Conservation (phyloP, 2,888 invertebrate species). For the Apodemia hepburni region DNA sequence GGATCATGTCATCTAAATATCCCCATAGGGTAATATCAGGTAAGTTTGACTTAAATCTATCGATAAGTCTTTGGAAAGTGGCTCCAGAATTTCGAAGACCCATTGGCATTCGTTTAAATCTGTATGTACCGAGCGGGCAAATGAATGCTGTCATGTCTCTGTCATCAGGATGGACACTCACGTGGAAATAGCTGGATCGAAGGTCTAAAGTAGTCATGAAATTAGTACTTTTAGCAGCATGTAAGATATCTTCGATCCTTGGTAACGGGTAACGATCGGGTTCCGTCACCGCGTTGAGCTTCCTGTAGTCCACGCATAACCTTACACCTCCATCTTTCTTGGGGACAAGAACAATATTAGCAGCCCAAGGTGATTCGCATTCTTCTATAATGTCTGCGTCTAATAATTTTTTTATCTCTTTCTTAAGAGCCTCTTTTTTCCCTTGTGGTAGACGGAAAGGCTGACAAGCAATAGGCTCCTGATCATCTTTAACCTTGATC, state of each 20-base stretch:
- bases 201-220: slow-evolving; percentile 36
- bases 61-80: slow-evolving; percentile 35
- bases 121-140: slow-evolving; percentile 28
- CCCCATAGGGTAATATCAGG: slow-evolving; percentile 20
- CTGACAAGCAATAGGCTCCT: slow-evolving; percentile 41
- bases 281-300: slow-evolving; percentile 37
- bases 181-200: slow-evolving; percentile 34
- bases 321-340: slow-evolving; percentile 36
- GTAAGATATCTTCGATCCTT: slow-evolving; percentile 31
- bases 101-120: slow-evolving; percentile 34
- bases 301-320: slow-evolving; percentile 39
- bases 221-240: slow-evolving; percentile 27
- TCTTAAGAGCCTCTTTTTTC: background rate
- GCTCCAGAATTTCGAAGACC: slow-evolving; percentile 32
- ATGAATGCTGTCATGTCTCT: slow-evolving; percentile 32
- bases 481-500: slow-evolving; percentile 36
- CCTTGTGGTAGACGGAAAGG: slow-evolving; percentile 41
- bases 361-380: slow-evolving; percentile 38
- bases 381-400: slow-evolving; percentile 34
- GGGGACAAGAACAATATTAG: slow-evolving; percentile 34
- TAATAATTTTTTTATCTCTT: slow-evolving; percentile 38
- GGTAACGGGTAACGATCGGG: slow-evolving; percentile 37
- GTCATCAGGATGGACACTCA: slow-evolving; percentile 26
- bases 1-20: slow-evolving; percentile 37
- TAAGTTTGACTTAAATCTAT: slow-evolving; percentile 30